Percentiles rank a stretch among this genome's conserved stretches.
These are phyloP conservation scores for Choristoneura fumiferana DNA, from an alignment of 1,140 invertebrate genomes.

Conservation along the genomic window DNA sequence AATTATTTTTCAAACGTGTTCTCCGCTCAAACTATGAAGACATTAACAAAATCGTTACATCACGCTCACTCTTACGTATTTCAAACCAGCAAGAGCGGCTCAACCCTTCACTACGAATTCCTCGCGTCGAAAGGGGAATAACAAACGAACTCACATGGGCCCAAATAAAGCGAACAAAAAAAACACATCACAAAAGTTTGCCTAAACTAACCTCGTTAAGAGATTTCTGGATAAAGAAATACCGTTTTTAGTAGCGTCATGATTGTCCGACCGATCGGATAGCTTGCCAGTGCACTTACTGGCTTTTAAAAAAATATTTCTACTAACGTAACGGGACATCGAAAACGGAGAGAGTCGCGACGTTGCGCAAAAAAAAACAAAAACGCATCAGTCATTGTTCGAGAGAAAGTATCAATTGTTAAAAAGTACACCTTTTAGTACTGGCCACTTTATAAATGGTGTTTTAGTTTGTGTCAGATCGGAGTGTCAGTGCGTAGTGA, in stretches of 20 bases:
- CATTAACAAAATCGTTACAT: constrained; percentile 54
- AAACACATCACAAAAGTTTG: constrained; percentile 76
- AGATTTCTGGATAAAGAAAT: constrained; percentile 77
- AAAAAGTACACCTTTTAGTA: constrained; percentile 59
- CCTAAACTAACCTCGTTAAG: constrained; percentile 77
- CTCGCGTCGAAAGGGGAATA: constrained; percentile 55
- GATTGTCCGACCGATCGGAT: constrained; percentile 70
- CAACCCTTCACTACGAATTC: constrained; percentile 48
- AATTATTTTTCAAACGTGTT: constrained; percentile 77
- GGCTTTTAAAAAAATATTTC: constrained; percentile 39
- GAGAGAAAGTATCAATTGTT: constrained; percentile 67
- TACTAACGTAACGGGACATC: constrained; percentile 42
- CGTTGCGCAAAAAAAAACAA: constrained; percentile 48
- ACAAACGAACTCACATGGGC: constrained; percentile 65
- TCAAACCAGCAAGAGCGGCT: constrained; percentile 41
- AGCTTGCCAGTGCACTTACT: constrained; percentile 53
- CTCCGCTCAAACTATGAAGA: constrained; percentile 46
- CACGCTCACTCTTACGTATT: constrained; percentile 70
- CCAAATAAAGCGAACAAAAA: constrained; percentile 67
- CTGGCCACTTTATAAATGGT: constrained; percentile 18
- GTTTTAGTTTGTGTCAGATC: not conserved
- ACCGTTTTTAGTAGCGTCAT: constrained; percentile 76
- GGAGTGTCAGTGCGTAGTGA: constrained; percentile 3
- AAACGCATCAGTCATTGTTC: constrained; percentile 53
- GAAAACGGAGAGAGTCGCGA: constrained; percentile 60